Conservation (phyloP, 2,888 invertebrate species). For the Rhaphigaster nebulosa region DNA sequence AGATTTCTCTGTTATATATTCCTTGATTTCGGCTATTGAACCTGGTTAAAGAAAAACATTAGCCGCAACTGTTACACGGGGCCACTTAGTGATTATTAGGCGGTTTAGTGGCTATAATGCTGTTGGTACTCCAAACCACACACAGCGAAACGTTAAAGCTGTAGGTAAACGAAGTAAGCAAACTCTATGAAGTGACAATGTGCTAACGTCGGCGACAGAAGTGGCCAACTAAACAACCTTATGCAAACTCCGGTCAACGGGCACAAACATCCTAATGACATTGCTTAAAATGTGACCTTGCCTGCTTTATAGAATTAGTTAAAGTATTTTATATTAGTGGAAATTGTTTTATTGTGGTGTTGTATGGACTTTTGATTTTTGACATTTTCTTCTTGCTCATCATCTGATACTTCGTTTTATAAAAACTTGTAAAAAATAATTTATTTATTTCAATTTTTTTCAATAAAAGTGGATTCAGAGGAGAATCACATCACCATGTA, state of each 20-base stretch:
- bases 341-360: too few relatives aligned
- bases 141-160: background rate
- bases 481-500: too few relatives aligned
- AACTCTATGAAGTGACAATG: conserved; percentile 7
- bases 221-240: background rate
- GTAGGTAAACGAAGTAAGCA: conserved; percentile 11
- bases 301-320: background rate
- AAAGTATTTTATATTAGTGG: too few relatives aligned
- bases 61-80: background rate
- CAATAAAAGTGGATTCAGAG: background rate
- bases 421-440: too few relatives aligned
- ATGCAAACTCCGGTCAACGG: background rate
- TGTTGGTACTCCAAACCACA: background rate
- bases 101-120: background rate
- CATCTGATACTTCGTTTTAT: too few relatives aligned
- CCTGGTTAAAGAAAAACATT: background rate
- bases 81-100: background rate
- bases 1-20: too few relatives aligned
- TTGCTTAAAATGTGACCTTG: background rate
- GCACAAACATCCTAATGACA: background rate
- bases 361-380: background rate
- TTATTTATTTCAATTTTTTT: background rate
- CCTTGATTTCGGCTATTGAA: background rate
- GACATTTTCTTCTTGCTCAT: too few relatives aligned
- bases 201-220: background rate